These are phyloP conservation scores for Battus philenor DNA, from an alignment of 1,140 invertebrate species.

Conservation along the genomic window DNA sequence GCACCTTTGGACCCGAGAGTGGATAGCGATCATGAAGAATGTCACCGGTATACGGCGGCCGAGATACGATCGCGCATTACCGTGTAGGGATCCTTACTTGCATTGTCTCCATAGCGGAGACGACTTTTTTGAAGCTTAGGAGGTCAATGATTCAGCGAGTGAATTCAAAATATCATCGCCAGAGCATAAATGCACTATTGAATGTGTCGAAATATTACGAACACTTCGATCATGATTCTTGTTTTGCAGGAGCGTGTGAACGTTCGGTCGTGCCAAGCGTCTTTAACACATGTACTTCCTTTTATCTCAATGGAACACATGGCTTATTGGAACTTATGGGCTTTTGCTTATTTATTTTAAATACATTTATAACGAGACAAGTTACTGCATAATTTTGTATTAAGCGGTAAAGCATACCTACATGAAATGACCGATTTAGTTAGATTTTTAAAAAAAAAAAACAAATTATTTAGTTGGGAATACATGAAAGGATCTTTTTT, in stretches of 20 bases:
- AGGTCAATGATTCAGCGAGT: constrained; percentile 2
- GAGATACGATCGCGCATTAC: constrained; percentile 6
- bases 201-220: constrained; percentile 10
- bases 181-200: constrained; percentile 7
- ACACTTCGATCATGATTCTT: constrained; percentile 4
- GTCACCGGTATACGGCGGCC: constrained; percentile 19
- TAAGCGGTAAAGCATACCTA: no score
- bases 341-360: constrained; percentile 4
- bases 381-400: no score
- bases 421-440: no score
- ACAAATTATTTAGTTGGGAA: no score
- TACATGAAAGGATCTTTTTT: no score
- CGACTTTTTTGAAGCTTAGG: constrained; percentile 3
- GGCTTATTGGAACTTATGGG: not conserved
- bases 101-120: constrained; percentile 3
- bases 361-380: no score
- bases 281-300: constrained; percentile 11
- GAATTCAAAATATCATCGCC: constrained; percentile 3
- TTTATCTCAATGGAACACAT: constrained; percentile 11
- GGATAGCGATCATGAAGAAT: constrained; percentile 41
- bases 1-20: constrained; percentile 34
- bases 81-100: constrained; percentile 2
- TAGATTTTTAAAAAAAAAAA: no score
- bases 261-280: constrained; percentile 2
- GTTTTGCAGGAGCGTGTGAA: constrained; percentile 12